phyloP scores from a whole-genome alignment of 2,113 vertebrate species.

The Saguinus midas region DNA sequence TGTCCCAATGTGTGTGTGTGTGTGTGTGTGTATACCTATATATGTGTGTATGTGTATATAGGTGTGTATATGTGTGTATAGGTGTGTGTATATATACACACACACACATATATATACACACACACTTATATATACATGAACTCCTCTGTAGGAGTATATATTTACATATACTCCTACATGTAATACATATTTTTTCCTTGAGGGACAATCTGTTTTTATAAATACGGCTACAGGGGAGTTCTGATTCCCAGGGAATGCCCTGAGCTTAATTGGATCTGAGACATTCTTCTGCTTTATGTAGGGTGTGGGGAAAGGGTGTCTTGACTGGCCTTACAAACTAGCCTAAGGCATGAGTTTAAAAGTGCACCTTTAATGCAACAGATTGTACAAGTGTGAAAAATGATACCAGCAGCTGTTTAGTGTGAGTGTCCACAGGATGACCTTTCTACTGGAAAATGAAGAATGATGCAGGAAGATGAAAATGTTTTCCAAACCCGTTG shows the following conservation, averaged over 20 bases:
- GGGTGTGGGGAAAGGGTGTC: not conserved
- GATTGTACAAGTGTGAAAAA: not conserved
- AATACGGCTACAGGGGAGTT: not conserved
- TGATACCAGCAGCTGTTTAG: not conserved
- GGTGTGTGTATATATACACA: no score
- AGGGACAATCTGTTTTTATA: no score
- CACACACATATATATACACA: no score
- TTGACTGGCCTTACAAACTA: not conserved
- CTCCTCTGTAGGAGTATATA: no score
- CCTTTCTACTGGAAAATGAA: constrained; percentile 43
- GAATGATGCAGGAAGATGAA: constrained; percentile 39
- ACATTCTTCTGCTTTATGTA: not conserved
- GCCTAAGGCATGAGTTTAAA: not conserved
- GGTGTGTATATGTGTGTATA: no score
- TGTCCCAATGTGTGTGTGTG: not conserved
- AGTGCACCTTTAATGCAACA: not conserved
- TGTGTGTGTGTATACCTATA: not conserved
- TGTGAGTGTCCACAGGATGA: not conserved
- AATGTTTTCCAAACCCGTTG: constrained; percentile 47
- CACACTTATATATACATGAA: no score
- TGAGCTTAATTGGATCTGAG: not conserved
- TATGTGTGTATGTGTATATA: not conserved
- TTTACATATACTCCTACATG: no score
- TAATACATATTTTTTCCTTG: not conserved
- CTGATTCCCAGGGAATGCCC: not conserved